phyloP scores from a whole-genome alignment of 2,113 vertebrate genomes.

The Monopterus albus region DNA sequence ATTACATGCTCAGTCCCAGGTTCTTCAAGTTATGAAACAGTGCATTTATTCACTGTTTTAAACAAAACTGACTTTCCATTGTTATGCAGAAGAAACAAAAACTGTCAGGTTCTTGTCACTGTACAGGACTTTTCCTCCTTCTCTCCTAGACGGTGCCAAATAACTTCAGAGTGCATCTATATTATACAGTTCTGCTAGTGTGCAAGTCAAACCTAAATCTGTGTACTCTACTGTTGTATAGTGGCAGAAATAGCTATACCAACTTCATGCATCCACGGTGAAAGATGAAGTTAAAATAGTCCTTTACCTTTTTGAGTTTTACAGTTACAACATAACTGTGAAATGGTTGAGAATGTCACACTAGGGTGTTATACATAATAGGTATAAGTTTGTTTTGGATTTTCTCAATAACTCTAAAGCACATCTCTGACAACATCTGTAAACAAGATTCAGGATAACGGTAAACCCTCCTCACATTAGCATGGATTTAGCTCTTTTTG shows the following conservation, averaged over 20 bases:
- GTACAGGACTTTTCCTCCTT: slow-evolving; percentile 15
- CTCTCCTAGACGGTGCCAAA: slow-evolving; percentile 23
- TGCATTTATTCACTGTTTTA: slow-evolving; percentile 49
- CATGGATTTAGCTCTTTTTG: slow-evolving; percentile 29
- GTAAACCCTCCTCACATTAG: slow-evolving; percentile 31
- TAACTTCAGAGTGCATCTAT: slow-evolving; percentile 34
- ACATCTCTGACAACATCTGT: slow-evolving; percentile 61
- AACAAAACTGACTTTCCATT: slow-evolving; percentile 32
- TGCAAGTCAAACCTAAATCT: slow-evolving; percentile 43
- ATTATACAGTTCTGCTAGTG: slow-evolving; percentile 31
- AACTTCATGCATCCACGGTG: slow-evolving; percentile 54
- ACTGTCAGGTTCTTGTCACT: slow-evolving; percentile 31
- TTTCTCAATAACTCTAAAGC: slow-evolving; percentile 65
- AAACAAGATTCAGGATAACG: slow-evolving; percentile 67
- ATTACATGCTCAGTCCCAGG: slow-evolving; percentile 35
- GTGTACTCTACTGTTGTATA: slow-evolving; percentile 27
- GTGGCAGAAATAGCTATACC: slow-evolving; percentile 23
- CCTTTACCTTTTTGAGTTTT: slow-evolving; percentile 71
- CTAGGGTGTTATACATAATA: slow-evolving; percentile 74
- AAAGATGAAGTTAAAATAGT: slow-evolving; percentile 64
- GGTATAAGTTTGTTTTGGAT: slow-evolving; percentile 74
- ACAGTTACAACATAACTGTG: slow-evolving; percentile 76
- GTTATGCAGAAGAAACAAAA: slow-evolving; percentile 27
- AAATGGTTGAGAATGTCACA: slow-evolving; percentile 80
- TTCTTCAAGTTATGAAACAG: slow-evolving; percentile 52